These are phyloP conservation scores for Sussaba pulchella DNA, from an alignment of 2,888 invertebrate species.

Conservation along the genomic window DNA sequence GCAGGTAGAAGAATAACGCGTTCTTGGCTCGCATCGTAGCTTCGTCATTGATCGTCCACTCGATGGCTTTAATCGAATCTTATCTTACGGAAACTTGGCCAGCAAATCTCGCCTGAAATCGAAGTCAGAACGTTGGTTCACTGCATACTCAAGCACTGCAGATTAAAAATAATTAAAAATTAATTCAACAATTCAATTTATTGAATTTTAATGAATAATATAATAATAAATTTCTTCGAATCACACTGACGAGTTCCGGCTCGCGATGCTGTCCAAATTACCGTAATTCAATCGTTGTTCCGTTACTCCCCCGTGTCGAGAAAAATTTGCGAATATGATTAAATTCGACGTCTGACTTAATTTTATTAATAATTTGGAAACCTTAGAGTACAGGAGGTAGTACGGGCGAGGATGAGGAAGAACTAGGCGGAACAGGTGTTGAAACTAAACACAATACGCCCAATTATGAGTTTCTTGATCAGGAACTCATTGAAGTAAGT, in stretches of 20 bases:
- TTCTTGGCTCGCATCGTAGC: conserved; percentile 24
- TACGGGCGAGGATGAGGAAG: conserved; percentile 86
- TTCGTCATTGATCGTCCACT: conserved; percentile 24
- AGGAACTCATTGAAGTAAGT: conserved; percentile 81
- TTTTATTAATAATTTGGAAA: conserved; percentile 70
- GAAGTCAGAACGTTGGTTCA: conserved; percentile 10
- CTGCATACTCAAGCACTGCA: not conserved
- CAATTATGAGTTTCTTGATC: conserved; percentile 84
- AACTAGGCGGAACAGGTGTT: conserved; percentile 82
- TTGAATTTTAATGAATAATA: no score
- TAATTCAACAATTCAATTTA: no score
- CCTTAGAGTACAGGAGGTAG: conserved; percentile 87
- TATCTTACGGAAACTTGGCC: conserved; percentile 29
- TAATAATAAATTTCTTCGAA: not conserved
- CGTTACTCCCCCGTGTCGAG: conserved; percentile 11
- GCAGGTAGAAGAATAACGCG: conserved; percentile 24
- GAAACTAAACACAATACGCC: conserved; percentile 85
- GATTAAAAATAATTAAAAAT: no score
- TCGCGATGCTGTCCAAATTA: not conserved
- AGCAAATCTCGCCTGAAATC: conserved; percentile 19
- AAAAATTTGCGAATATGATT: conserved; percentile 47
- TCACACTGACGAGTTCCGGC: not conserved
- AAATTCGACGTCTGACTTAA: conserved; percentile 55
- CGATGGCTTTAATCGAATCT: not conserved
- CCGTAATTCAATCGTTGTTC: conserved; percentile 8